Evolutionary conservation across 2,113 vertebrate genomes (phyloP).

Genomic region (Alexandromys fortis): DNA sequence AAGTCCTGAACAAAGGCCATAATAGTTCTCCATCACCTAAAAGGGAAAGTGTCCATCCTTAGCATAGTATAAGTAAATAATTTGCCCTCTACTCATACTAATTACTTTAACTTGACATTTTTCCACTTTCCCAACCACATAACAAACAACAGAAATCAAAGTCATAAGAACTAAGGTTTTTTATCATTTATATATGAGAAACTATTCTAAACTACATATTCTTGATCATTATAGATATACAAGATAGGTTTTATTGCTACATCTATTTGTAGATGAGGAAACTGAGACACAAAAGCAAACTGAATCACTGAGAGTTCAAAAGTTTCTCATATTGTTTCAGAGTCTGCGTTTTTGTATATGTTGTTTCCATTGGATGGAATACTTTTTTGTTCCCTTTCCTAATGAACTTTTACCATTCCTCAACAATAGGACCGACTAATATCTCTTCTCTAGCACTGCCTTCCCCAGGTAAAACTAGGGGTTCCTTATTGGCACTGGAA

Average conservation of each 20-base stretch:
- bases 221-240: background rate
- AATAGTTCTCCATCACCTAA: background rate
- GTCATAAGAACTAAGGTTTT: conserved; percentile 46
- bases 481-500: background rate
- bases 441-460: conserved; percentile 7
- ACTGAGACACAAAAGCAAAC: conserved; percentile 44
- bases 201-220: conserved; percentile 27
- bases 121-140: conserved; percentile 34
- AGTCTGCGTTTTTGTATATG: conserved; percentile 32
- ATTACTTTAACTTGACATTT: conserved; percentile 41
- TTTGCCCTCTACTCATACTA: background rate
- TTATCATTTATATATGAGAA: background rate
- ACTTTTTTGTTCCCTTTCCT: conserved; percentile 18
- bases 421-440: conserved; percentile 34
- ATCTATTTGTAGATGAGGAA: conserved; percentile 42
- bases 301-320: conserved; percentile 3
- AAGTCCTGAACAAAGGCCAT: conserved; percentile 47
- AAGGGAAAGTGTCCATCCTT: conserved; percentile 30
- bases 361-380: conserved; percentile 19
- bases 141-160: conserved; percentile 36
- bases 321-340: background rate
- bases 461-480: conserved; percentile 32
- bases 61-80: conserved; percentile 40
- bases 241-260: conserved; percentile 8
- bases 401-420: conserved; percentile 18